A percentile compares a stretch with the other conserved stretches of the same genome.
phyloP scores from a whole-genome alignment of 2,888 invertebrate species.

The Agrochola lota region DNA sequence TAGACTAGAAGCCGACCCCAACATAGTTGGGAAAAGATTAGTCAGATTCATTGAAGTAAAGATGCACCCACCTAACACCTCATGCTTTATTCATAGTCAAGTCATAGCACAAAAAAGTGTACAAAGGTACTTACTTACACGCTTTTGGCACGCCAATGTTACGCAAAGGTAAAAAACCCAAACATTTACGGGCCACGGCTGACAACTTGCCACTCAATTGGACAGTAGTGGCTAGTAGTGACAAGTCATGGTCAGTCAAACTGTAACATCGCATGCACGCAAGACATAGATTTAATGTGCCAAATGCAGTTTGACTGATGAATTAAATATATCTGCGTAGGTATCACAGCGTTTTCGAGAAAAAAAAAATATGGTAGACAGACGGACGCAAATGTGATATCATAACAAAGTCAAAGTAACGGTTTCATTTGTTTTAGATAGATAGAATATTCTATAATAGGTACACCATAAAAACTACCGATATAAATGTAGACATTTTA shows the following conservation, averaged over 20 bases:
- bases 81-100: slow-evolving; percentile 38
- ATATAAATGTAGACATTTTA: no score
- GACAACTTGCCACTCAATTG: slow-evolving; percentile 22
- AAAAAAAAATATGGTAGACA: neutral
- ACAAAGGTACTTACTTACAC: slow-evolving; percentile 22
- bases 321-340: neutral
- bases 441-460: no score
- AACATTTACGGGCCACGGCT: slow-evolving; percentile 57
- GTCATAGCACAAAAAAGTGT: slow-evolving; percentile 20
- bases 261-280: slow-evolving; percentile 35
- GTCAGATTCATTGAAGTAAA: slow-evolving; percentile 14
- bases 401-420: neutral
- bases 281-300: slow-evolving; percentile 10
- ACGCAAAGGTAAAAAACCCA: slow-evolving; percentile 65
- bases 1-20: no score
- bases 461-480: no score
- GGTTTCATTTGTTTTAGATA: neutral
- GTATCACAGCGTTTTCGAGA: neutral
- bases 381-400: neutral
- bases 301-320: neutral
- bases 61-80: slow-evolving; percentile 12
- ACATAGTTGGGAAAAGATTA: no score
- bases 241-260: slow-evolving; percentile 62
- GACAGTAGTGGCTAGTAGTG: neutral
- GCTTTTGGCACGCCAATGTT: slow-evolving; percentile 47